Conservation (phyloP, 2,113 vertebrate genomes). For the Pungitius pungitius region DNA sequence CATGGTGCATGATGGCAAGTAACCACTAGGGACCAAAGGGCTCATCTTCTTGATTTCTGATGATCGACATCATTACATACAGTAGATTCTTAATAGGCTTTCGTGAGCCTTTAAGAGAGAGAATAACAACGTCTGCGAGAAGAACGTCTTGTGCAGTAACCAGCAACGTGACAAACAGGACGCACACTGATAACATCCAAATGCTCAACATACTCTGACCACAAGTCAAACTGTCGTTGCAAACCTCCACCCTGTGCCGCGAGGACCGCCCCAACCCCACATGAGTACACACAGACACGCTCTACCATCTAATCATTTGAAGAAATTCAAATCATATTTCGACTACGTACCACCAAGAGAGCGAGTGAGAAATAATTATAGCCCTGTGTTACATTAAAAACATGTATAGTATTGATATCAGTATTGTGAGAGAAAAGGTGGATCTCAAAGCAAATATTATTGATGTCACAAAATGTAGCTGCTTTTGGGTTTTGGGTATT, state of each 20-base stretch:
- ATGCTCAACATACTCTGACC: conserved; percentile 48
- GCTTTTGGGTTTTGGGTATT: not conserved
- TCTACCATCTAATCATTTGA: not conserved
- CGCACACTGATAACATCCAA: conserved; percentile 40
- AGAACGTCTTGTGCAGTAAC: not conserved
- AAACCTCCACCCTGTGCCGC: conserved; percentile 38
- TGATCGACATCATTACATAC: not conserved
- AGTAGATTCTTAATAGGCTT: not conserved
- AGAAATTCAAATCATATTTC: too few relatives aligned
- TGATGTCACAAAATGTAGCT: not conserved
- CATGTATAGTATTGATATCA: not conserved
- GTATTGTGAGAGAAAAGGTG: not conserved
- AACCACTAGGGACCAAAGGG: not conserved
- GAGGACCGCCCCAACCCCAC: not conserved
- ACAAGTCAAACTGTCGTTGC: conserved; percentile 44
- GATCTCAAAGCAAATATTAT: not conserved
- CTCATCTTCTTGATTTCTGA: not conserved
- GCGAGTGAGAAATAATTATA: not conserved
- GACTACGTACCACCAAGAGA: not conserved
- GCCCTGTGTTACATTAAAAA: not conserved
- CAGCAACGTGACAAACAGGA: conserved; percentile 1
- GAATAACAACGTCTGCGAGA: not conserved
- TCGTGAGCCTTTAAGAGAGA: not conserved
- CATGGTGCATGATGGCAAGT: not conserved
- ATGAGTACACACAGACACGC: conserved; percentile 40